phyloP scores from a whole-genome alignment of 1,140 invertebrate genomes.

The Nixonia krombeini region DNA sequence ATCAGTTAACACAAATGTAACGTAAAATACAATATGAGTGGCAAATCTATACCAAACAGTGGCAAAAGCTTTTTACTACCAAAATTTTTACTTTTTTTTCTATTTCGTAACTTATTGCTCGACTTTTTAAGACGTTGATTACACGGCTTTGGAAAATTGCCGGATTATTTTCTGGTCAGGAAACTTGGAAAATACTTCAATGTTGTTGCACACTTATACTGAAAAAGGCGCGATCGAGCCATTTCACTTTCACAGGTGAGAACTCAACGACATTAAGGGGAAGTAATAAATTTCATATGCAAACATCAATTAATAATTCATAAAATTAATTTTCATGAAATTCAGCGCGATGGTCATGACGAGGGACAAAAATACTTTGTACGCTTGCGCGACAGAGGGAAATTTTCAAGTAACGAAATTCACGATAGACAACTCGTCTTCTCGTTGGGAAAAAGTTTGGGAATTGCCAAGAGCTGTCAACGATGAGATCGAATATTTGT shows the following conservation, averaged over 20 bases:
- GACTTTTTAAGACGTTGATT: constrained; percentile 85
- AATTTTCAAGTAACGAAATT: constrained; percentile 75
- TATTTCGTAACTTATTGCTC: too few species aligned
- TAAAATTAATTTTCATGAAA: constrained; percentile 29
- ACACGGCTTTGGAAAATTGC: constrained; percentile 80
- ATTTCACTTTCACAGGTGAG: constrained; percentile 82
- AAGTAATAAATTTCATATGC: too few species aligned
- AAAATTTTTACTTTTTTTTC: too few species aligned
- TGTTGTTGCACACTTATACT: constrained; percentile 78
- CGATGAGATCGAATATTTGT: constrained; percentile 81
- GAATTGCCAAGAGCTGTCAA: constrained; percentile 77
- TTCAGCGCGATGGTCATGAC: constrained; percentile 78
- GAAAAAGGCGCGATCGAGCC: constrained; percentile 75
- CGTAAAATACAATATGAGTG: too few species aligned
- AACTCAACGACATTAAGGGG: too few species aligned
- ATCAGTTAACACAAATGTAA: too few species aligned
- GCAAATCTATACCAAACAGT: too few species aligned
- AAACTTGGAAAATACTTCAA: constrained; percentile 80
- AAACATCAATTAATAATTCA: too few species aligned
- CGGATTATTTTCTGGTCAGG: constrained; percentile 85
- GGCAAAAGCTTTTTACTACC: too few species aligned
- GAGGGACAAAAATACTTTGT: constrained; percentile 74
- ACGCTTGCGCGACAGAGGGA: constrained; percentile 75
- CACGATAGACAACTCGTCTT: constrained; percentile 69
- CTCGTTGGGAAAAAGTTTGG: constrained; percentile 75